Conservation (phyloP, 1,140 invertebrate genomes). For the Antheraea mylitta region DNA sequence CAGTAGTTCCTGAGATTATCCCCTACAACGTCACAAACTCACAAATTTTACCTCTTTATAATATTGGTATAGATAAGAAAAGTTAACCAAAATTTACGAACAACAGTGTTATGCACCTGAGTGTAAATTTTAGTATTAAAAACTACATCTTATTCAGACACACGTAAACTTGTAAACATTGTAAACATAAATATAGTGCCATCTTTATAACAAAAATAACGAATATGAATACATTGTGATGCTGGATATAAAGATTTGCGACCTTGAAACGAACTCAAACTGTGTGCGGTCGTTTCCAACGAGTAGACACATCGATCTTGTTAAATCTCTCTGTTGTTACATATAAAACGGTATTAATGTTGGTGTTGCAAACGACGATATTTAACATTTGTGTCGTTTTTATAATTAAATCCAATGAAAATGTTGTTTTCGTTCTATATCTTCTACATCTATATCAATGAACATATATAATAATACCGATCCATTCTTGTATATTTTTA, state of each 20-base stretch:
- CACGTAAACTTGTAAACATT: neutral
- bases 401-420: neutral
- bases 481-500: no score
- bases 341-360: slow-evolving; percentile 24
- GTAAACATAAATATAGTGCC: neutral
- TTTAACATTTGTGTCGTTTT: neutral
- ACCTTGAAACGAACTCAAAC: slow-evolving; percentile 49
- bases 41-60: no score
- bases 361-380: slow-evolving; percentile 19
- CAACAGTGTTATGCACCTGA: no score
- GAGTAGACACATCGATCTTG: slow-evolving; percentile 57
- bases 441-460: no score
- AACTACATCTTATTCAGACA: neutral
- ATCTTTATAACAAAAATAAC: neutral
- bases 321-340: slow-evolving; percentile 38
- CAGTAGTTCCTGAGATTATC: no score
- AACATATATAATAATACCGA: no score
- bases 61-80: no score
- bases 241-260: slow-evolving; percentile 16
- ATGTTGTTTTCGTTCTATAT: neutral
- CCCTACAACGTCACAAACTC: no score
- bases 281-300: slow-evolving; percentile 37
- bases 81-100: no score
- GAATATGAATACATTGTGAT: neutral
- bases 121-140: neutral